Evolutionary conservation across 2,797 vertebrate genomes (phyloP).

Genomic region (Morus bassanus): DNA sequence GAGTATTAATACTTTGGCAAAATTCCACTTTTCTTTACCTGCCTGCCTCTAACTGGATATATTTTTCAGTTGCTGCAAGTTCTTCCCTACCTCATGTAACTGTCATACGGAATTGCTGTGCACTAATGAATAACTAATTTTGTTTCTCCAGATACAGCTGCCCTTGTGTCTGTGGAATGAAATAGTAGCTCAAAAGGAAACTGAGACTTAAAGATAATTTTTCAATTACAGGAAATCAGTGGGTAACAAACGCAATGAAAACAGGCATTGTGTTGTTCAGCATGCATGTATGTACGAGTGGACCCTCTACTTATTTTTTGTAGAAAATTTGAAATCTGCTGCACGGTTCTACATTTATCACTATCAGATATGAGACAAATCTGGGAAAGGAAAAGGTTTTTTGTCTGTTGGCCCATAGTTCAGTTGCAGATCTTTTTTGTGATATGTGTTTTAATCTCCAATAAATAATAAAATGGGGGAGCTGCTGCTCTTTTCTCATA

Average conservation of each 20-base stretch:
- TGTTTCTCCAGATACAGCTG: conserved; percentile 28
- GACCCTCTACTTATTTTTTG: neutral
- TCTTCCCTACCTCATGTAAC: neutral
- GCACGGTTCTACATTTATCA: neutral
- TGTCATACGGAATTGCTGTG: neutral
- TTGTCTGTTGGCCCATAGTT: neutral
- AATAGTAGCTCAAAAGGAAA: neutral
- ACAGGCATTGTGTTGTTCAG: neutral
- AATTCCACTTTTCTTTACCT: neutral
- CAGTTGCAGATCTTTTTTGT: neutral
- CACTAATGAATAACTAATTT: conserved; percentile 42
- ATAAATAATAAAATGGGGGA: neutral
- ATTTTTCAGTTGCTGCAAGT: neutral
- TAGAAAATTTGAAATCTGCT: neutral
- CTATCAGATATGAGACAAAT: neutral
- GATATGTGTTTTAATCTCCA: neutral
- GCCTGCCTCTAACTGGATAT: neutral
- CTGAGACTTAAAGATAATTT: neutral
- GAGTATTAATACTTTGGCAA: neutral
- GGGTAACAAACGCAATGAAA: neutral
- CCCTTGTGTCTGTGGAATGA: neutral
- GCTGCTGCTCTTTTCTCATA: neutral
- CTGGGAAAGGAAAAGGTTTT: neutral
- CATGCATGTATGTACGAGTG: neutral
- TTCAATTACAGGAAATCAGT: neutral